These are phyloP conservation scores for Lota lota DNA, from an alignment of 2,113 vertebrate genomes.

Conservation along the genomic window DNA sequence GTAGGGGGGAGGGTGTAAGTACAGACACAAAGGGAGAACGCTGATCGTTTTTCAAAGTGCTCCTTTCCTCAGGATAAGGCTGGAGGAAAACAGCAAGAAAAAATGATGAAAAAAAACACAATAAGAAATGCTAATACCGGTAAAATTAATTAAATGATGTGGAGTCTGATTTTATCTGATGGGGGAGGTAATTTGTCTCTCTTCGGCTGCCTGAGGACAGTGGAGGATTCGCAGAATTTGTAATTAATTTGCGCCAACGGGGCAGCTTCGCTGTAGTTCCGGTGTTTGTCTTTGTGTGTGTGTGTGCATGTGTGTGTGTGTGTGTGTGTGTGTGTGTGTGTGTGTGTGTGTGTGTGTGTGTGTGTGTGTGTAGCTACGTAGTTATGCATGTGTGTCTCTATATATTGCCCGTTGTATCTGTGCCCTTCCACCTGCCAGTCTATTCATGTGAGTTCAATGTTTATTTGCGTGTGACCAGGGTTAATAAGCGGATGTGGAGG, in stretches of 20 bases:
- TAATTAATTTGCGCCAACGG: conserved; percentile 67
- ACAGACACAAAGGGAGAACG: conserved; percentile 6
- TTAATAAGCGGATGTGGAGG: too few species aligned
- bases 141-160: conserved; percentile 88
- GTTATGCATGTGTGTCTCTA: neutral
- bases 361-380: neutral
- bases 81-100: conserved; percentile 14
- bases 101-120: conserved; percentile 43
- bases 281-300: conserved; percentile 18
- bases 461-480: too few species aligned
- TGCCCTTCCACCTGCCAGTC: neutral
- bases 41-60: conserved; percentile 48
- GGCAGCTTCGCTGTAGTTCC: conserved; percentile 21
- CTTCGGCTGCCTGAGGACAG: conserved; percentile 48
- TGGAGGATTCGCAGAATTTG: conserved; percentile 33
- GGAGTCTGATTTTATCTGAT: conserved; percentile 87
- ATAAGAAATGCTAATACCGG: conserved; percentile 67
- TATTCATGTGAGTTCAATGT: neutral
- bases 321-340: neutral
- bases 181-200: conserved; percentile 85
- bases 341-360: neutral
- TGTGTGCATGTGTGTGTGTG: neutral
- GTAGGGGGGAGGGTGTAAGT: neutral
- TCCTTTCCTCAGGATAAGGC: conserved; percentile 37
- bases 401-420: too few species aligned